phyloP scores from a whole-genome alignment of 2,113 vertebrate genomes.

The Triplophysa tibetana region DNA sequence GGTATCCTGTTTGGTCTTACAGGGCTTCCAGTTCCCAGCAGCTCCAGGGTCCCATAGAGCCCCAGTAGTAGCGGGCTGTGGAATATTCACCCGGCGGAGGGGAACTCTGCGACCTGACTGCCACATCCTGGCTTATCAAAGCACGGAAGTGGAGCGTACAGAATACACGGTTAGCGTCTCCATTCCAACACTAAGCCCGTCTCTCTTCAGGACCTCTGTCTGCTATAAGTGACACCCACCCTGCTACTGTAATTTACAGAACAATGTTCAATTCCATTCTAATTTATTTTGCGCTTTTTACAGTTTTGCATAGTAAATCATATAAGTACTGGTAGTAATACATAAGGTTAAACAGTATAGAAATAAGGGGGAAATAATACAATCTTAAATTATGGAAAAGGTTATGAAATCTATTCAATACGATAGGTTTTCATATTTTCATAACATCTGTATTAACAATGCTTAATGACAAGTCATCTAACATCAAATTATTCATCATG shows the following conservation, averaged over 20 bases:
- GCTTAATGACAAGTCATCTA: too few species aligned
- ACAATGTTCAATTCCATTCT: not conserved
- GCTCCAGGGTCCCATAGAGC: constrained; percentile 15
- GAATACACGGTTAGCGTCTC: constrained; percentile 30
- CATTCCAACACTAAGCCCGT: constrained; percentile 30
- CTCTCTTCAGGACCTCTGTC: constrained; percentile 22
- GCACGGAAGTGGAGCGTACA: constrained; percentile 46
- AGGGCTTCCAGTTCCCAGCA: constrained; percentile 40
- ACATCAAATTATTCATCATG: too few species aligned
- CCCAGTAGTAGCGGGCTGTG: constrained; percentile 30
- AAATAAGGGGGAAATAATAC: too few species aligned
- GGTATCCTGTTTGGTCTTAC: constrained; percentile 53
- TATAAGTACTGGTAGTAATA: too few species aligned
- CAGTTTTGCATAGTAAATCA: too few species aligned
- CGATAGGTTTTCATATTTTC: too few species aligned
- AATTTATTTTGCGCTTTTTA: too few species aligned
- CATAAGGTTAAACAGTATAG: too few species aligned
- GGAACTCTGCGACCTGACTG: constrained; percentile 43
- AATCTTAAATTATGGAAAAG: too few species aligned
- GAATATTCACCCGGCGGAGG: constrained; percentile 33
- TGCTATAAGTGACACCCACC: constrained; percentile 6
- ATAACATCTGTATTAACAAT: too few species aligned
- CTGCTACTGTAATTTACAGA: not conserved
- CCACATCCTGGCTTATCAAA: constrained; percentile 59
- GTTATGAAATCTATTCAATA: too few species aligned